Evolutionary conservation across 2,888 invertebrate species (phyloP).

Genomic region (Cataglyphis rosenhaueri): DNA sequence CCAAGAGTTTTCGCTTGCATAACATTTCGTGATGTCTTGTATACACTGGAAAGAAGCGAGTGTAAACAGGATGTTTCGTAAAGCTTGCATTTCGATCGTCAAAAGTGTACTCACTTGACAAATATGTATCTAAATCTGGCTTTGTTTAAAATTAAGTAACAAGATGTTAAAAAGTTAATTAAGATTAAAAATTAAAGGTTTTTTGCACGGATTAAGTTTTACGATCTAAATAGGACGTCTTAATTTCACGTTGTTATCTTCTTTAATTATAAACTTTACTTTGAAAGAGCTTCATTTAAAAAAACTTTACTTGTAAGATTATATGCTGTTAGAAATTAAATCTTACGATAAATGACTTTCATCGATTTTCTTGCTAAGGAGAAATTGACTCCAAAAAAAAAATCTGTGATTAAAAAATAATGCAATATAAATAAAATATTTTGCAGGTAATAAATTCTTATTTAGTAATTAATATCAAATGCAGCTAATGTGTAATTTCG

Average conservation of each 20-base stretch:
- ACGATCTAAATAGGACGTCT: too few relatives aligned
- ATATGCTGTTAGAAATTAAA: not conserved
- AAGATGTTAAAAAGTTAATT: not conserved
- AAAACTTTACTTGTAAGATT: not conserved
- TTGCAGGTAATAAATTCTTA: not conserved
- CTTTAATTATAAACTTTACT: not conserved
- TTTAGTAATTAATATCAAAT: not conserved
- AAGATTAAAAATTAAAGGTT: not conserved
- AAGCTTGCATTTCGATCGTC: conserved; percentile 13
- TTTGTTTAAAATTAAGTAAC: not conserved
- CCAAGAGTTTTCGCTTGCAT: conserved; percentile 26
- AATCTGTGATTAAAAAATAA: not conserved
- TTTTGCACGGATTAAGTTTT: not conserved
- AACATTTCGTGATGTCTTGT: conserved; percentile 25
- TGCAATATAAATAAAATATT: not conserved
- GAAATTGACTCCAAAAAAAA: not conserved
- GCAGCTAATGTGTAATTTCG: conserved; percentile 16
- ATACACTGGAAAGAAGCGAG: not conserved
- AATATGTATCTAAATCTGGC: not conserved
- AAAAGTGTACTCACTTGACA: not conserved
- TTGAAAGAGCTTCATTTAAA: not conserved
- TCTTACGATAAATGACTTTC: not conserved
- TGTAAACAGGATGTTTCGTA: conserved; percentile 28
- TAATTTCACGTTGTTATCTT: not conserved
- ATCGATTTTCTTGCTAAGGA: not conserved